These are phyloP conservation scores for Octomys mimax DNA, from an alignment of 2,797 vertebrate genomes.

Conservation along the genomic window DNA sequence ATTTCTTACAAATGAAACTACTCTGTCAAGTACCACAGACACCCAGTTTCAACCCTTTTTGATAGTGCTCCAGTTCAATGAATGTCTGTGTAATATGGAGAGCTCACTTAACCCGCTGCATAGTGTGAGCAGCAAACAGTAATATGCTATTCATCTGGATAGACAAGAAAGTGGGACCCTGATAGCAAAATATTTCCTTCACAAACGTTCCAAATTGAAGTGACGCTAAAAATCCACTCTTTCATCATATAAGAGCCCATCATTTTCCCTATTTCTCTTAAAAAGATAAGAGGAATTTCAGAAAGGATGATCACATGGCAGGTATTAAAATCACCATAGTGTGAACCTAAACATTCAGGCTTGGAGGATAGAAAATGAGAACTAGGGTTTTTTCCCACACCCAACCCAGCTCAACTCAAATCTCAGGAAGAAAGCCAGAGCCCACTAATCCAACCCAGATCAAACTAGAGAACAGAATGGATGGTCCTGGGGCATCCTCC, in stretches of 20 bases:
- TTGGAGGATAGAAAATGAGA: background rate
- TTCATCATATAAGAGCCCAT: background rate
- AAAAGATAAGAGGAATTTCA: slow-evolving; percentile 28
- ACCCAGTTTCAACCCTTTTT: background rate
- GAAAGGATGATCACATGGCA: background rate
- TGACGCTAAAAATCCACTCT: slow-evolving; percentile 15
- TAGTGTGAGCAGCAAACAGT: background rate
- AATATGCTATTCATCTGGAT: background rate
- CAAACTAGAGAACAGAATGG: slow-evolving; percentile 21
- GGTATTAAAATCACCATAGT: background rate
- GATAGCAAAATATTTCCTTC: slow-evolving; percentile 1
- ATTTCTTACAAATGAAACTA: slow-evolving; percentile 39
- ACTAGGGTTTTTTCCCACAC: background rate
- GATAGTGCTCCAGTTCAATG: background rate
- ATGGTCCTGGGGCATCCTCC: background rate
- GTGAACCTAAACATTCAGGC: background rate
- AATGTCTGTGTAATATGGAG: background rate
- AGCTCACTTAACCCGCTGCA: background rate
- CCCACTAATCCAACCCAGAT: slow-evolving; percentile 42
- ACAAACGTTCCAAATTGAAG: background rate
- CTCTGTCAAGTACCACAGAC: background rate
- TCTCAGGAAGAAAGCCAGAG: slow-evolving; percentile 23
- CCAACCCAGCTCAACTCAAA: slow-evolving; percentile 14
- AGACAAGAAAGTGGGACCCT: slow-evolving; percentile 20
- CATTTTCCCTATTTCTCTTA: background rate